phyloP scores from a whole-genome alignment of 2,888 invertebrate species.

The Drosophila rubida region DNA sequence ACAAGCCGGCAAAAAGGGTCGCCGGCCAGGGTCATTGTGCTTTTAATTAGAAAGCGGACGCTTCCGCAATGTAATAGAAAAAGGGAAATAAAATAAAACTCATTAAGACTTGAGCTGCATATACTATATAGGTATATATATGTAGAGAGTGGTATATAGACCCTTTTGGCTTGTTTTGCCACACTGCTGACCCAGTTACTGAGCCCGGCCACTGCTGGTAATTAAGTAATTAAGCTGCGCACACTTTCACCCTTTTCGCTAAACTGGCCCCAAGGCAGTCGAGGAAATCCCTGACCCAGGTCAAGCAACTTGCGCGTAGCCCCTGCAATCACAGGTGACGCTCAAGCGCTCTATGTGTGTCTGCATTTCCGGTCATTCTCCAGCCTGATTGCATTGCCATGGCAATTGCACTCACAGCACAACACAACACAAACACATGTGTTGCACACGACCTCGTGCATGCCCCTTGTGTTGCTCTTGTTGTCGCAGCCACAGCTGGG shows the following conservation, averaged over 20 bases:
- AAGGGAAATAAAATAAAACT: slow-evolving; percentile 58
- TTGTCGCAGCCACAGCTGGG: slow-evolving; percentile 44
- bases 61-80: not conserved
- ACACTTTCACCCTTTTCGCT: slow-evolving; percentile 60
- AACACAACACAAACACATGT: slow-evolving; percentile 1
- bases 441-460: slow-evolving; percentile 42
- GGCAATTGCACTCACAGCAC: not conserved
- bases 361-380: slow-evolving; percentile 69
- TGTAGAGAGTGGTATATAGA: slow-evolving; percentile 18
- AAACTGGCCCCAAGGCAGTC: slow-evolving; percentile 20
- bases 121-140: not conserved
- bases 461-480: slow-evolving; percentile 1
- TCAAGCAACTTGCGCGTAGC: slow-evolving; percentile 48
- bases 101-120: slow-evolving; percentile 67
- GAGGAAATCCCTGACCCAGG: slow-evolving; percentile 64
- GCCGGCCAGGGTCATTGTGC: slow-evolving; percentile 72
- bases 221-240: slow-evolving; percentile 73
- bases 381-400: slow-evolving; percentile 56
- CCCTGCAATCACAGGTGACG: slow-evolving; percentile 48
- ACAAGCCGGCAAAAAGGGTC: slow-evolving; percentile 48
- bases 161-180: slow-evolving; percentile 53
- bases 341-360: slow-evolving; percentile 20
- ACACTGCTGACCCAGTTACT: slow-evolving; percentile 70
- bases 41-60: slow-evolving; percentile 72
- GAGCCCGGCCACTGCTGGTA: slow-evolving; percentile 45